Evolutionary conservation across 2,113 vertebrate genomes (phyloP).

Genomic region (Zosterops hypoxanthus): DNA sequence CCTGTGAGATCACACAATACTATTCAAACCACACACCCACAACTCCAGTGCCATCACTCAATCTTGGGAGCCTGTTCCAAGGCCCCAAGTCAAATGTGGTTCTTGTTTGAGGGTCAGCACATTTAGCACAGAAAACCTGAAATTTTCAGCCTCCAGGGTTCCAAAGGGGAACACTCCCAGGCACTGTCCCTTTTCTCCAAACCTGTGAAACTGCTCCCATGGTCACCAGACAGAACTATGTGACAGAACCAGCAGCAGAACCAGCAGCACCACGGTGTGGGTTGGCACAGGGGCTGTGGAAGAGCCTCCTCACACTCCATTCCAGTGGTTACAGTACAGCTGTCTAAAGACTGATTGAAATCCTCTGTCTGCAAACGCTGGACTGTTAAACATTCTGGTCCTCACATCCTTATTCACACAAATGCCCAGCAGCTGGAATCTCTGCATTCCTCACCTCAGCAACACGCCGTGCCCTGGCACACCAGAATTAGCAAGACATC

Average conservation of each 20-base stretch:
- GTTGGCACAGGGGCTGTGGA: background rate
- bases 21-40: no score
- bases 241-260: background rate
- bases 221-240: rapidly evolving
- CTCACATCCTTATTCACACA: background rate
- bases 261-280: rapidly evolving
- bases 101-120: no score
- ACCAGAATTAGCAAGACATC: background rate
- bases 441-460: background rate
- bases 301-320: background rate
- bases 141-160: no score
- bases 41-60: no score
- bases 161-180: background rate
- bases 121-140: no score
- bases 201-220: rapidly evolving
- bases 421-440: background rate
- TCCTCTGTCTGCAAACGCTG: background rate
- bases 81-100: no score
- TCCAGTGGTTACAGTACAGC: background rate
- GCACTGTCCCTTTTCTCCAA: background rate
- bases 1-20: no score
- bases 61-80: no score
- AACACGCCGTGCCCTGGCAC: background rate
- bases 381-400: background rate
- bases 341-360: background rate